These are phyloP conservation scores for Drosophila yakuba DNA, from an alignment of 1,140 invertebrate genomes.

Conservation along the genomic window DNA sequence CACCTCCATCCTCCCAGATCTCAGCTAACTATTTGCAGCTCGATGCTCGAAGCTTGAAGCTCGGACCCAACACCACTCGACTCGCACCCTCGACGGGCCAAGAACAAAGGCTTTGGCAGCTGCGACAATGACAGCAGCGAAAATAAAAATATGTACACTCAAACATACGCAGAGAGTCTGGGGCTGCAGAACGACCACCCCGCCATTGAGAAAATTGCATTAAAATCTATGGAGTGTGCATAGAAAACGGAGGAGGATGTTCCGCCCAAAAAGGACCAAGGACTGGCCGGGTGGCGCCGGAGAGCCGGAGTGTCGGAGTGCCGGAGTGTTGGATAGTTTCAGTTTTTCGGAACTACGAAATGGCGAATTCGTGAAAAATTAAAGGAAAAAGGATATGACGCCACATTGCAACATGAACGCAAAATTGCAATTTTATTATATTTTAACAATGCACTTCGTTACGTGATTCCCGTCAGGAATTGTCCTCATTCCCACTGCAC, in stretches of 20 bases:
- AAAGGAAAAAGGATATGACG: conserved; percentile 84
- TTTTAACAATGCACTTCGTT: conserved; percentile 84
- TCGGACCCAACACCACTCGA: conserved; percentile 40
- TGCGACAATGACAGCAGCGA: conserved; percentile 74
- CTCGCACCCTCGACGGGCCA: conserved; percentile 44
- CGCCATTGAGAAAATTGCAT: conserved; percentile 77
- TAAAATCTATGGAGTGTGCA: conserved; percentile 84
- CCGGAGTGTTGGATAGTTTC: conserved; percentile 41
- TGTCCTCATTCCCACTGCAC: conserved; percentile 15
- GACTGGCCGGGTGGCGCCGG: not conserved
- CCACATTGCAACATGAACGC: conserved; percentile 84
- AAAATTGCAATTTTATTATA: conserved; percentile 84
- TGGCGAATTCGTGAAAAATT: conserved; percentile 82
- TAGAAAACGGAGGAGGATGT: conserved; percentile 59
- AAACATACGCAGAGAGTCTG: conserved; percentile 10
- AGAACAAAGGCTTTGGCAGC: conserved; percentile 82
- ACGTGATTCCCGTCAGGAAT: conserved; percentile 81
- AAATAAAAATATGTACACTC: conserved; percentile 70
- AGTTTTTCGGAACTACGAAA: conserved; percentile 77
- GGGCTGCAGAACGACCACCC: conserved; percentile 20
- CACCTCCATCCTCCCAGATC: not conserved
- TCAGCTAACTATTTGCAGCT: conserved; percentile 13
- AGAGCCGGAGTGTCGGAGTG: conserved; percentile 14
- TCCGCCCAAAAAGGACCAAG: conserved; percentile 2
- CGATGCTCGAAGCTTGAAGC: conserved; percentile 25